Percentiles rank a stretch among this genome's conserved stretches.
These are phyloP conservation scores for Dallia pectoralis DNA, from an alignment of 2,797 vertebrate species.

Conservation along the genomic window DNA sequence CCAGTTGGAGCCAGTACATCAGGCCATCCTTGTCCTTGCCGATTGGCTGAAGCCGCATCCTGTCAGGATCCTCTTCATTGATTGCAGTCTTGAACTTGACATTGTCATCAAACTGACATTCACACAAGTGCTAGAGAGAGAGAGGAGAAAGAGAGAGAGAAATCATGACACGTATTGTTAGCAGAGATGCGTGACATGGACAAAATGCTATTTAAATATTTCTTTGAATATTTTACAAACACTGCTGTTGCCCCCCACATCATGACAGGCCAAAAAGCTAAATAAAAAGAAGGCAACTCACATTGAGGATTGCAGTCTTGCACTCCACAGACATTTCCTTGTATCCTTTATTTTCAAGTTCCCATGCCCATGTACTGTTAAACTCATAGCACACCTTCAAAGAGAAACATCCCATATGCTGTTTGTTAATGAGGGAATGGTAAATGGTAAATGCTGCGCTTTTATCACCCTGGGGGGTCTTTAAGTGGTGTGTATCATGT, in stretches of 20 bases:
- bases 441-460: no score
- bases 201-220: background rate
- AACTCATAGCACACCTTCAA: constrained; percentile 92
- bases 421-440: background rate
- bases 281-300: constrained; percentile 49
- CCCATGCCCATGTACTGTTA: constrained; percentile 98
- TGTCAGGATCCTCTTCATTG: constrained; percentile 95
- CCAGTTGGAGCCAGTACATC: constrained; percentile 97
- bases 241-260: no score
- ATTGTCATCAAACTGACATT: constrained; percentile 98
- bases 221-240: background rate
- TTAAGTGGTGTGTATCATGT: no score
- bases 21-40: constrained; percentile 94
- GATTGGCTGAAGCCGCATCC: constrained; percentile 95
- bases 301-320: constrained; percentile 95
- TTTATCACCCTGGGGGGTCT: no score
- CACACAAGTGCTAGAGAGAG: constrained; percentile 87
- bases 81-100: constrained; percentile 96
- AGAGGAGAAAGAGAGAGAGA: constrained; percentile 1
- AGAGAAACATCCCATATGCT: constrained; percentile 24
- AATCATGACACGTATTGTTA: background rate
- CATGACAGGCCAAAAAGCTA: background rate
- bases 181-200: background rate
- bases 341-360: constrained; percentile 97
- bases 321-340: constrained; percentile 86